phyloP scores from a whole-genome alignment of 2,888 invertebrate species.

The Laspeyria flexula region DNA sequence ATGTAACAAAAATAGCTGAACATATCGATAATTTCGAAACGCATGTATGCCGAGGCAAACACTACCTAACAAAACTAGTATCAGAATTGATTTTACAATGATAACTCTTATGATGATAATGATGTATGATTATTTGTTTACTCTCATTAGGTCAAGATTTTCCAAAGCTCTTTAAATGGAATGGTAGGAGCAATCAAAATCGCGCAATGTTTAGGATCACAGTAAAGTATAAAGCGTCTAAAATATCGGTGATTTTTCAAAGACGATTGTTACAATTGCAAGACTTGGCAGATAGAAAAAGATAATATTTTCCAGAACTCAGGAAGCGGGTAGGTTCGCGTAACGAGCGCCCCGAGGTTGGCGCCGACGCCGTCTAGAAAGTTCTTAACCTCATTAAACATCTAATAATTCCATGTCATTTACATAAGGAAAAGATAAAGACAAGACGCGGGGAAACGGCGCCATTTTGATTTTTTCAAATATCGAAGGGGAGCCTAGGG shows the following conservation, averaged over 20 bases:
- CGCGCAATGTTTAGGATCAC: background rate
- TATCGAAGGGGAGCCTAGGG: slow-evolving; percentile 74
- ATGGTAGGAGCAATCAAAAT: too few relatives aligned
- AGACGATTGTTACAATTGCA: slow-evolving; percentile 30
- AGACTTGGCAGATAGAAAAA: slow-evolving; percentile 49
- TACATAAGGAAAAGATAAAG: slow-evolving; percentile 85
- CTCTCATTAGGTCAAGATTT: too few relatives aligned
- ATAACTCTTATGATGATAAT: too few relatives aligned
- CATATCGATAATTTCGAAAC: too few relatives aligned
- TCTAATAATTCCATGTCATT: slow-evolving; percentile 72
- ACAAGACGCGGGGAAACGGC: slow-evolving; percentile 70
- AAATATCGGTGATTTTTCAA: slow-evolving; percentile 14
- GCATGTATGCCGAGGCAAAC: too few relatives aligned
- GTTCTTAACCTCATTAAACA: slow-evolving; percentile 81
- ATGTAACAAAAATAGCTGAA: too few relatives aligned
- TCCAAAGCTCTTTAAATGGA: too few relatives aligned
- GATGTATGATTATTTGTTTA: too few relatives aligned
- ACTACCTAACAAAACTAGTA: too few relatives aligned
- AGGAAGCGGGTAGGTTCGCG: slow-evolving; percentile 50
- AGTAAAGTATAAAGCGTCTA: background rate
- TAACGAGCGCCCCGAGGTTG: slow-evolving; percentile 60
- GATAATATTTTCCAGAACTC: slow-evolving; percentile 49
- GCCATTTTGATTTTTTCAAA: slow-evolving; percentile 79
- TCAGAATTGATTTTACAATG: too few relatives aligned
- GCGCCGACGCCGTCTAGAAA: slow-evolving; percentile 71